These are phyloP conservation scores for Grammomys surdaster DNA, from an alignment of 2,113 vertebrate species.

Conservation along the genomic window DNA sequence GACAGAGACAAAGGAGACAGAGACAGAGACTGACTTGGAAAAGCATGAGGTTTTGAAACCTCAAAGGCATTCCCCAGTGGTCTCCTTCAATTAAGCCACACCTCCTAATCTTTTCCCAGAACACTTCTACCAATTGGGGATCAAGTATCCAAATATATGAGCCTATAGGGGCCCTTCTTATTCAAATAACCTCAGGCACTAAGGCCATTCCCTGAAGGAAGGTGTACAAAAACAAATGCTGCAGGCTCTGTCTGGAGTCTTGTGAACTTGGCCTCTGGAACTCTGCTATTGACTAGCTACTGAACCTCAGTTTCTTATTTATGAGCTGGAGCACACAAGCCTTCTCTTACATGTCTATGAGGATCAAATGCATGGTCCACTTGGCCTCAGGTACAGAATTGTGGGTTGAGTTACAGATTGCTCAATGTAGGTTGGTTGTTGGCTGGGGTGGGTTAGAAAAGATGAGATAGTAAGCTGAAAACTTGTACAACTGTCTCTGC, in stretches of 20 bases:
- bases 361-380: neutral
- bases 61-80: neutral
- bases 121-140: neutral
- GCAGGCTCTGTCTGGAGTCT: neutral
- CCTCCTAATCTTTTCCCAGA: neutral
- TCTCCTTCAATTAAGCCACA: neutral
- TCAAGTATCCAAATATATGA: neutral
- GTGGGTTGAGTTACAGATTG: neutral
- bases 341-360: neutral
- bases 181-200: neutral
- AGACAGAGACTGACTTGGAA: neutral
- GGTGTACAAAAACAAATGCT: neutral
- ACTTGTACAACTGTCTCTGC: neutral
- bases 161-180: neutral
- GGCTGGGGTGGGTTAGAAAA: neutral
- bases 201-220: conserved; percentile 21
- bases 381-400: neutral
- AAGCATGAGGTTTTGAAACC: neutral
- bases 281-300: neutral
- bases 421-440: neutral
- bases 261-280: neutral
- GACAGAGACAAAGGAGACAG: no score
- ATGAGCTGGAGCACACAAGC: neutral
- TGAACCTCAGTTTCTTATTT: conserved; percentile 22
- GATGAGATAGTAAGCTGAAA: neutral